Base-by-base conservation (phyloP, 2,113 vertebrate species). In the Illadopsis cleaveri region DNA sequence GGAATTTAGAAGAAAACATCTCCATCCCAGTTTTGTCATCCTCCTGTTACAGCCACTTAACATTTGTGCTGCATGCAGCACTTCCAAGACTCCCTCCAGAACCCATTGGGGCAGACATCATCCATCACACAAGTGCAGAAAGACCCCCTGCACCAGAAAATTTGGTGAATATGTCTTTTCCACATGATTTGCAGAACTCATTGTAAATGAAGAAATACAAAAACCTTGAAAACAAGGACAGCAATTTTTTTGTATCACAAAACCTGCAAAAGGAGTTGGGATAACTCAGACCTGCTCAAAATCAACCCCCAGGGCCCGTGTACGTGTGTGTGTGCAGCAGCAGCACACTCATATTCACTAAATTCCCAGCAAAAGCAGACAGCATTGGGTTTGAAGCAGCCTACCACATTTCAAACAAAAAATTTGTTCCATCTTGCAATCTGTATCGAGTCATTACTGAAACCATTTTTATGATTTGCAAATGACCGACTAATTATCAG, bases 401-500 rank as follows among this genome's bases (percentile, higher is more conserved):
- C 40, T 47, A 38, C 15, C 24, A 14, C 21, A 51, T 17, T 73
- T 77, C 33, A 85, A 77, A 61, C n/a, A 70, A 73, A 82, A 83
- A 37, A 37, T 28, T 6, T 2, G 4, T 38, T 85, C 47, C 68
- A 15, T 78, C 64, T 64, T 76, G 65, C 47, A 80, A n/a, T 76
- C 50, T 30, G 42, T 48, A 58, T 66, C 0, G 0, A 79, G 72
- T 38, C 89, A 75, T 93, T 96, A 94, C 42, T 61, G 85, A 90
- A 97, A 93, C 69, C 27, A 62, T 91, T 95, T 86, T 7, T 57
- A 82, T 90, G 77, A 96, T 97, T 93, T 80, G 92, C 93, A 97
- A 98, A 97, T 82, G 38, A 82, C 56, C 10, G 0, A 18, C 7
- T 94, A 93, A 95, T 96, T 88, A 84, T 22, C 27, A 92, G 71